Conservation (phyloP, 1,140 invertebrate genomes). For the Coptotermes formosanus region DNA sequence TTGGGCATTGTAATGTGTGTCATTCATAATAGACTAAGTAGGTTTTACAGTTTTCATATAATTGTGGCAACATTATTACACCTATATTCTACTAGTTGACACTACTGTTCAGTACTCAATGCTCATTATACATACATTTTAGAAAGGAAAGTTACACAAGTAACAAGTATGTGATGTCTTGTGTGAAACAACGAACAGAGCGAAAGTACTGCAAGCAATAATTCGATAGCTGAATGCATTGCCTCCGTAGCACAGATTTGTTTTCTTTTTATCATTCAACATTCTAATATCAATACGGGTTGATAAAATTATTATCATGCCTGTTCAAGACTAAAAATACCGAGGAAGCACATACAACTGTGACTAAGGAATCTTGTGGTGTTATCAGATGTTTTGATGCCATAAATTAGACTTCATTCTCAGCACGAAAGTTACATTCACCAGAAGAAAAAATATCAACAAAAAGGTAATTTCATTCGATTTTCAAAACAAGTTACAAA, state of each 20-base stretch:
- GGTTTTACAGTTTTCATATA: neutral
- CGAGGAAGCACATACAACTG: neutral
- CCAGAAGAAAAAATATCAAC: too few relatives aligned
- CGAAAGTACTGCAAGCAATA: neutral
- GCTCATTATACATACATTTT: neutral
- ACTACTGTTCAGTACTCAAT: neutral
- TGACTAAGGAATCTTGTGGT: neutral
- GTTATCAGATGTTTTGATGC: neutral
- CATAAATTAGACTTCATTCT: too few relatives aligned
- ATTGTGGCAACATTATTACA: neutral
- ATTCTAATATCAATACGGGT: neutral
- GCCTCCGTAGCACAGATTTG: neutral
- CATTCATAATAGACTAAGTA: neutral
- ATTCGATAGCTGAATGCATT: neutral
- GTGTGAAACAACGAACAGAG: neutral
- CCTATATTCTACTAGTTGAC: neutral
- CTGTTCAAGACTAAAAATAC: neutral
- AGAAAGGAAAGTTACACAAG: neutral
- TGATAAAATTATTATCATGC: neutral
- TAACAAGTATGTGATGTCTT: neutral
- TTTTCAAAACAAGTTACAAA: too few relatives aligned
- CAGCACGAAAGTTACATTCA: too few relatives aligned
- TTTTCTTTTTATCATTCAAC: neutral
- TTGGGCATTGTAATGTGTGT: neutral
- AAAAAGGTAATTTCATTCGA: too few relatives aligned